Evolutionary conservation across 1,140 invertebrate species (phyloP), one percentile per base, ranked within the genome.

Genomic region (Potamilus streckersoni): DNA sequence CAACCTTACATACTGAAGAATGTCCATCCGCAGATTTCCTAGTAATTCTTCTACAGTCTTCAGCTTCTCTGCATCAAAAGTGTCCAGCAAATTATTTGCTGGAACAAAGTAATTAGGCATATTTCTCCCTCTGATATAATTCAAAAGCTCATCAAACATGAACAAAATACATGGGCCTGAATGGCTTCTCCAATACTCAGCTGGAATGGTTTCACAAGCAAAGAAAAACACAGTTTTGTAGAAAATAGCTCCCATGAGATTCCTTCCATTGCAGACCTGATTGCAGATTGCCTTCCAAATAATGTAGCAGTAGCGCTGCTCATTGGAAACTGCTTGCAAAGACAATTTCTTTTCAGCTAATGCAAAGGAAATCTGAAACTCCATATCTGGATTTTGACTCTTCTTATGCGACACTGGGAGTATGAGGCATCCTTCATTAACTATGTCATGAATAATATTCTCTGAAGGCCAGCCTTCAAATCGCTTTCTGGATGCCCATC

Each of bases 241-340:
- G 31, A 61, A 38, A 19, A 20, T 31, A 12, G 23, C 23, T 13
- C 20, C 23, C n/a, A 76, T 55, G 49, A 49, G 66, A 60, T 67
- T 17, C 3, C 11, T 20, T 15, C 49, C 31, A 19, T 23, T 20
- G 38, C 71, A 58, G 8, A 56, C 62, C 31, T 76, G 69, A 8
- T 27, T 20, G 20, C 74, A 71, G 11, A 76, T 19, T 20, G 63
- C 69, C 19, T 14, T 17, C 15, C 59, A 65, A 23, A 76, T 15
- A 5, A 71, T 56, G 31, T 57, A 76, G 27, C 74, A 71, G 19
- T 76, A 66, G 49, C 71, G 71, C 55, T 76, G 74, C n/a, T 71
- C 19, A 2, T 27, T 1, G 0, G 69, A 38, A 16, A 76, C n/a
- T 2, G 62, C 74, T 19, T 76, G 63, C n/a, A n/a, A 11, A 55